Conservation (phyloP, 2,113 vertebrate species). For the Halichoerus grypus region DNA sequence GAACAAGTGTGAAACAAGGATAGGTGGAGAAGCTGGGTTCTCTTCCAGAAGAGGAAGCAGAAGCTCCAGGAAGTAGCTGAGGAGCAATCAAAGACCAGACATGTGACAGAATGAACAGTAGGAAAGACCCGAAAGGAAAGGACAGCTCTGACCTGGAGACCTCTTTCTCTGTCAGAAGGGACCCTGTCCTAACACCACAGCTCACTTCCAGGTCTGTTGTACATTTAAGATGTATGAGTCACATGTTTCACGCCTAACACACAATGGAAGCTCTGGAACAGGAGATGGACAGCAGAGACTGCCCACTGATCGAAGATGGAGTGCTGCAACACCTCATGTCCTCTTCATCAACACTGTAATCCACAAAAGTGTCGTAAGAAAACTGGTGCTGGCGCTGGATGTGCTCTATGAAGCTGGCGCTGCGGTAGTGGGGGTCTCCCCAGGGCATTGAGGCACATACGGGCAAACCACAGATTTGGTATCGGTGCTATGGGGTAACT, state of each 20-base stretch:
- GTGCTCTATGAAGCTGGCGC: slow-evolving; percentile 98
- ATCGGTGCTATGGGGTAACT: no score
- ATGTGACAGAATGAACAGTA: background rate
- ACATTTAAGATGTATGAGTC: slow-evolving; percentile 23
- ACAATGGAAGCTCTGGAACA: slow-evolving; percentile 74
- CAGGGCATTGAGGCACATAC: slow-evolving; percentile 99
- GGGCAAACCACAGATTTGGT: slow-evolving; percentile 90
- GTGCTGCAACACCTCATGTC: slow-evolving; percentile 96
- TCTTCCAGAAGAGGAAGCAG: slow-evolving; percentile 52
- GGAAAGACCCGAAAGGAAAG: slow-evolving; percentile 55
- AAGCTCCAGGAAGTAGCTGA: slow-evolving; percentile 9
- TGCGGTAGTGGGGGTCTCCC: slow-evolving; percentile 97
- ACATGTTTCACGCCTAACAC: background rate
- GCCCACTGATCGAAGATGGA: slow-evolving; percentile 95
- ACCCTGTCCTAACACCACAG: background rate
- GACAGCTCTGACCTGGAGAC: slow-evolving; percentile 40
- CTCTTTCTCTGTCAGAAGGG: background rate
- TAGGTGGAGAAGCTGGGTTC: background rate
- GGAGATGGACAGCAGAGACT: background rate
- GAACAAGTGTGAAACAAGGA: background rate
- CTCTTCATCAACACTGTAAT: slow-evolving; percentile 96
- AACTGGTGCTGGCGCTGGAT: slow-evolving; percentile 96
- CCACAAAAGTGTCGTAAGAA: slow-evolving; percentile 98
- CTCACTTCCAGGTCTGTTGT: slow-evolving; percentile 47
- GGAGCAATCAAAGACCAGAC: background rate